These are phyloP conservation scores for Lasioglossum pauxillum DNA, from an alignment of 2,888 invertebrate species.

Conservation along the genomic window DNA sequence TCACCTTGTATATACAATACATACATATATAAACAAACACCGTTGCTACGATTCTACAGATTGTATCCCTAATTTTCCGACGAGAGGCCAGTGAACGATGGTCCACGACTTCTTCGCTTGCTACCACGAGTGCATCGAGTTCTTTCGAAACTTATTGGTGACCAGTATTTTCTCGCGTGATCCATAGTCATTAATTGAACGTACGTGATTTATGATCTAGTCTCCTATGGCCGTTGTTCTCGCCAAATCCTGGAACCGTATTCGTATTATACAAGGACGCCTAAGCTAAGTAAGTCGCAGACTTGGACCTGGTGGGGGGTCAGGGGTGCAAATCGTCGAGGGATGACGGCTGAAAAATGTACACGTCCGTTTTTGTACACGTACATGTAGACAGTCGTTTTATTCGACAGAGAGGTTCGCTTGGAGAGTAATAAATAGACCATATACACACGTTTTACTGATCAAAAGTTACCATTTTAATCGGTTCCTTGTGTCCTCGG, in stretches of 20 bases:
- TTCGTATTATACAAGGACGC: constrained; percentile 33
- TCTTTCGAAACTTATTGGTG: constrained; percentile 57
- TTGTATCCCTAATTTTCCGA: background rate
- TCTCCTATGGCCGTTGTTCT: constrained; percentile 52
- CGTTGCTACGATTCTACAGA: background rate
- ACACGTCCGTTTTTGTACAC: background rate
- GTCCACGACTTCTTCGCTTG: background rate
- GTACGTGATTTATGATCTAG: constrained; percentile 49
- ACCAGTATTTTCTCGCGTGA: constrained; percentile 48
- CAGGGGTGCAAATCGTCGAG: constrained; percentile 29
- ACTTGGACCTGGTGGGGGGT: background rate
- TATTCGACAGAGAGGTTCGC: background rate
- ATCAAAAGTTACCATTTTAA: constrained; percentile 1
- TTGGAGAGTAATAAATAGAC: constrained; percentile 7
- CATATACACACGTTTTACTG: background rate
- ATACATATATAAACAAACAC: background rate
- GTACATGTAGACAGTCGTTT: background rate
- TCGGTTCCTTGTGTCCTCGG: background rate
- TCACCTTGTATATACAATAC: background rate
- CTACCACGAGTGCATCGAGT: background rate
- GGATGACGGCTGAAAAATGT: background rate
- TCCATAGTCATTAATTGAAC: constrained; percentile 52
- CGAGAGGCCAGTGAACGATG: background rate
- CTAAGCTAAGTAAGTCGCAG: constrained; percentile 40
- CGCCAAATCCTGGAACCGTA: constrained; percentile 44